These are phyloP conservation scores for Pardalotus punctatus DNA, from an alignment of 2,113 vertebrate species.

Conservation along the genomic window DNA sequence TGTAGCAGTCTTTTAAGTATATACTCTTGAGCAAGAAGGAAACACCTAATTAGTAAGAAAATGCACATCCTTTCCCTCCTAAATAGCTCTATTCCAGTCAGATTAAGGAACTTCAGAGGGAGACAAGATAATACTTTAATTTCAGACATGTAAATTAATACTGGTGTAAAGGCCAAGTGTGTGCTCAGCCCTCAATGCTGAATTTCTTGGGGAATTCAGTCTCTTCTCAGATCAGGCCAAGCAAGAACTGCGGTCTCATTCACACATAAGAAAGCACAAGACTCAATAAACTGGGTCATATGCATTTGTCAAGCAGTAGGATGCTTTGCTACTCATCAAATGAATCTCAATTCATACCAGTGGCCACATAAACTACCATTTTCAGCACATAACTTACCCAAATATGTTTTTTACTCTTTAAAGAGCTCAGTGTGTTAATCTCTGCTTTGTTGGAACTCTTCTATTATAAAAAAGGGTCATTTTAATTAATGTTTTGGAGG, in stretches of 20 bases:
- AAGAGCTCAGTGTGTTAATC: background rate
- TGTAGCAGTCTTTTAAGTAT: background rate
- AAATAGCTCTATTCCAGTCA: background rate
- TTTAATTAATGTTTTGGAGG: background rate
- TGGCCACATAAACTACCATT: background rate
- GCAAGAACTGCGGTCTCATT: background rate
- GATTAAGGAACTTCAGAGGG: background rate
- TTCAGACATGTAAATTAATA: background rate
- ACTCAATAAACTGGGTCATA: background rate
- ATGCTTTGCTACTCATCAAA: background rate
- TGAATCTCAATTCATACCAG: background rate
- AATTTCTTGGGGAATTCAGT: background rate
- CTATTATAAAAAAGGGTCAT: background rate
- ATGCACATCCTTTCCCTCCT: background rate
- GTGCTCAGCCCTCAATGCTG: background rate
- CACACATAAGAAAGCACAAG: background rate
- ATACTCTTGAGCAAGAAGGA: background rate
- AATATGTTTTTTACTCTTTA: background rate
- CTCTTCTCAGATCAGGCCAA: background rate
- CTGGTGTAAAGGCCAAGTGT: background rate
- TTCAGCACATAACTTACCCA: background rate
- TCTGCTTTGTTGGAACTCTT: background rate
- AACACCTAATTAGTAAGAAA: background rate
- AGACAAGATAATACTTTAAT: background rate
- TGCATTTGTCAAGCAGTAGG: background rate